Conservation (phyloP, 2,113 vertebrate genomes). For the Hoplias malabaricus region DNA sequence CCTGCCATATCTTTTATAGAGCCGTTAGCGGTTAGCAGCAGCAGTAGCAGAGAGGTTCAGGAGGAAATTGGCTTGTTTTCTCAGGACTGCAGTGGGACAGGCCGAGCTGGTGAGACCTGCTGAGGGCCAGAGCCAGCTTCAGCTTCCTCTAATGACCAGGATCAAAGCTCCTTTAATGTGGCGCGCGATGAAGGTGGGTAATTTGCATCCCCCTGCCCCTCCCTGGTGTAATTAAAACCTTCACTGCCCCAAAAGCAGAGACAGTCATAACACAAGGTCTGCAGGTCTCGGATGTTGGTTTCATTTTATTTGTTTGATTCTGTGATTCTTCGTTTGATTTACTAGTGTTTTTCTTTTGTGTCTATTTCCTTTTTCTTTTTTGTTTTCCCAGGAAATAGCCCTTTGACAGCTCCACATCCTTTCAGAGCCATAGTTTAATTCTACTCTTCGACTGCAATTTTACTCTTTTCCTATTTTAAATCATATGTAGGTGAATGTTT, state of each 20-base stretch:
- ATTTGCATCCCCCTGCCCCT: conserved; percentile 50
- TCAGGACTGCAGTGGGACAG: conserved; percentile 13
- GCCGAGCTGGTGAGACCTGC: conserved; percentile 29
- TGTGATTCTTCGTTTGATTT: no score
- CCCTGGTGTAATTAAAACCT: conserved; percentile 56
- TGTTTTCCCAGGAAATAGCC: no score
- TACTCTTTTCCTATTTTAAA: no score
- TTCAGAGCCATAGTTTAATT: no score
- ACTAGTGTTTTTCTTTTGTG: no score
- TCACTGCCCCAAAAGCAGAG: conserved; percentile 11
- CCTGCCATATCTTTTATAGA: conserved; percentile 58
- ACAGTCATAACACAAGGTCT: background rate
- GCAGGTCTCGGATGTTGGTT: no score
- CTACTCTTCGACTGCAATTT: no score
- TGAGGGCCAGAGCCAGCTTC: conserved; percentile 18
- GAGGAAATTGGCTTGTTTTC: conserved; percentile 54
- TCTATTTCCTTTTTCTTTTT: no score
- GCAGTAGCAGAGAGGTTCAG: conserved; percentile 36
- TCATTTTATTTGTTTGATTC: no score
- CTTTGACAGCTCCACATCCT: no score
- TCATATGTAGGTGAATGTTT: background rate
- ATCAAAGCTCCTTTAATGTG: conserved; percentile 58
- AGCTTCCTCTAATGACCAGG: conserved; percentile 51
- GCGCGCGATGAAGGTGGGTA: conserved; percentile 50
- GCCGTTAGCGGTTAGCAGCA: conserved; percentile 56